Percentiles rank a stretch among this genome's conserved stretches.
phyloP scores from a whole-genome alignment of 2,797 vertebrate species.

The Squalus acanthias region DNA sequence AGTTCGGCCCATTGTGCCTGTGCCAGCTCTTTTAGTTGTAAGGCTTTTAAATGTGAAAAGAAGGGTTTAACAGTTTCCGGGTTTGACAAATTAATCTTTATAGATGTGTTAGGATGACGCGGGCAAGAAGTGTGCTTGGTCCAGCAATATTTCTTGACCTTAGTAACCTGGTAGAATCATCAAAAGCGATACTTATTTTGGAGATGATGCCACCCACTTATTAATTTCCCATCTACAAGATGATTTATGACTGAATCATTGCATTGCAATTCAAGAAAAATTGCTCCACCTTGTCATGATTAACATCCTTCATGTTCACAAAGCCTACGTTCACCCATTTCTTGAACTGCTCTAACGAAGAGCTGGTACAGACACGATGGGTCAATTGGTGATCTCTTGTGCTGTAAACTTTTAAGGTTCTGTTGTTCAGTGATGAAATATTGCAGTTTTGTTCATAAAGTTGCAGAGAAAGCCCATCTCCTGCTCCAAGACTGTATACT shows the following conservation, averaged over 20 bases:
- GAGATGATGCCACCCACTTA: not conserved
- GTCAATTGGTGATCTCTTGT: not conserved
- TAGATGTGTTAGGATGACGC: not conserved
- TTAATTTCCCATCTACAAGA: not conserved
- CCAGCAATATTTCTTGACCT: not conserved
- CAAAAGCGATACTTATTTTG: not conserved
- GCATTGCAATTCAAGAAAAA: not conserved
- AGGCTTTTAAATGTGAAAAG: not conserved
- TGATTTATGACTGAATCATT: not conserved
- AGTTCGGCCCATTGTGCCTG: not conserved
- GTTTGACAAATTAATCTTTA: not conserved
- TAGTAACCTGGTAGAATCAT: not conserved
- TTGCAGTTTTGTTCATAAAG: not conserved
- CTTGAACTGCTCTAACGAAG: not conserved
- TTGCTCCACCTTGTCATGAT: not conserved
- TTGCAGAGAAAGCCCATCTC: not conserved
- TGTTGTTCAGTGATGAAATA: not conserved
- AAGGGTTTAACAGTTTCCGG: not conserved
- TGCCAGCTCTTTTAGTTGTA: not conserved
- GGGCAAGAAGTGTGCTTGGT: not conserved
- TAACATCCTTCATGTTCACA: not conserved
- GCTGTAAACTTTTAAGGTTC: not conserved
- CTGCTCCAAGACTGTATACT: not conserved
- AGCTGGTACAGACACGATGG: not conserved
- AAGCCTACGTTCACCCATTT: not conserved